Base-by-base conservation (phyloP, 2,888 invertebrate genomes). In the Heliconius charithonia region DNA sequence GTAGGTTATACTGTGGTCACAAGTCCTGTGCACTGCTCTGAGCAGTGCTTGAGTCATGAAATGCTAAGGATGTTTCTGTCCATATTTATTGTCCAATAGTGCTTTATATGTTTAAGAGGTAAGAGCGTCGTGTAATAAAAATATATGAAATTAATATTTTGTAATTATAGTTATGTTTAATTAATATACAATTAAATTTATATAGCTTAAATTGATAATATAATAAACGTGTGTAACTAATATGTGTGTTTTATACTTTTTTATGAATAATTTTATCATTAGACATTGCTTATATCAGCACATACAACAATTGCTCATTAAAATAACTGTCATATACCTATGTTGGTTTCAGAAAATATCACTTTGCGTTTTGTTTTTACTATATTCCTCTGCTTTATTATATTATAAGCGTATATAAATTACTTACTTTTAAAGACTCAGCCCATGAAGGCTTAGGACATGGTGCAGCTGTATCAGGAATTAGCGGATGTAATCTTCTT, bases 381-480 rank as follows among this genome's bases (percentile, higher is more conserved):
- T 27, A 13, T 67, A 67, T n/a, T 67, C 59, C 12, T n/a, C 59
- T 51, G 27, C 22, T 27, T 71, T 29, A 12, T 32, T 37, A 67
- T 13, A 12, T 45, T 63, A 56, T 51, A 51, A 69, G 29, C 0
- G 56, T 81, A 16, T 29, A 67, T 25, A 69, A 27, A 25, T 62
- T 41, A 27, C 51, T 66, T 85, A 97, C 97, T 96, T 99, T 99
- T 69, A 99, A 93, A 0, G 99, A 99, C 90, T 99, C 99, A 12
- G 97, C 96, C 99, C 99, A 99, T 0, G 99, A 99, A 4, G 99
- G 99, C 87, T 98, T 99, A 0, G 98, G 97, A 88, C 98, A 98
- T 1, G 97, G 96, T 1, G 97, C 96, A 51, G 98, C 96, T 0
- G 97, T 96, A 89, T 99, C 99, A 7, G 97, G 95, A 84, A 97